Evolutionary conservation across 2,888 invertebrate genomes (phyloP).

Genomic region (Drosophila nr. perissopoda): DNA sequence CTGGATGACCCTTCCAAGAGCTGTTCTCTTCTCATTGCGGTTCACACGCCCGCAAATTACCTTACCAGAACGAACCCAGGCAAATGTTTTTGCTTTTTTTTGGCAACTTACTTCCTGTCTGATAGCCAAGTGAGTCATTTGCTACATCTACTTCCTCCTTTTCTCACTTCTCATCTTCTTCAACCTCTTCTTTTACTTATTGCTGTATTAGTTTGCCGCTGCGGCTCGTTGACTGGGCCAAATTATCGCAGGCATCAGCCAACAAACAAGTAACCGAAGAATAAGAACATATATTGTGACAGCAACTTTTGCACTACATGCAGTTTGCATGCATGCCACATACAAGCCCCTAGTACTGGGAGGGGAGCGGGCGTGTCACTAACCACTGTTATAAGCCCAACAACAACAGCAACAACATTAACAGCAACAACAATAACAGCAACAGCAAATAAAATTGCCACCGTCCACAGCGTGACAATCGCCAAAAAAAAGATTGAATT

Average conservation of each 20-base stretch:
- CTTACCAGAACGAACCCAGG: constrained; percentile 27
- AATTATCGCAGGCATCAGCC: constrained; percentile 36
- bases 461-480: constrained; percentile 5
- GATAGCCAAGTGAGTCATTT: constrained; percentile 35
- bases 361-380: neutral
- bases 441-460: neutral
- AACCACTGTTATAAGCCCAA: neutral
- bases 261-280: neutral
- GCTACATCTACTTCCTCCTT: constrained; percentile 27
- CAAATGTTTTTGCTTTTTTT: constrained; percentile 9
- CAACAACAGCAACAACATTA: neutral
- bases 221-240: constrained; percentile 43
- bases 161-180: neutral
- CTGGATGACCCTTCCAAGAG: neutral
- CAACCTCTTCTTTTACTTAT: neutral
- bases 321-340: neutral
- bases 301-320: neutral
- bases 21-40: constrained; percentile 22
- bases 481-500: neutral
- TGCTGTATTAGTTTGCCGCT: constrained; percentile 7
- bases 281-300: neutral
- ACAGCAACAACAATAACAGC: neutral
- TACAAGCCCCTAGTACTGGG: neutral
- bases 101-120: constrained; percentile 42
- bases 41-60: constrained; percentile 56